Percentiles rank a stretch among this genome's conserved stretches.
Conservation (phyloP, 2,888 invertebrate genomes). For the Tetropium fuscum region DNA sequence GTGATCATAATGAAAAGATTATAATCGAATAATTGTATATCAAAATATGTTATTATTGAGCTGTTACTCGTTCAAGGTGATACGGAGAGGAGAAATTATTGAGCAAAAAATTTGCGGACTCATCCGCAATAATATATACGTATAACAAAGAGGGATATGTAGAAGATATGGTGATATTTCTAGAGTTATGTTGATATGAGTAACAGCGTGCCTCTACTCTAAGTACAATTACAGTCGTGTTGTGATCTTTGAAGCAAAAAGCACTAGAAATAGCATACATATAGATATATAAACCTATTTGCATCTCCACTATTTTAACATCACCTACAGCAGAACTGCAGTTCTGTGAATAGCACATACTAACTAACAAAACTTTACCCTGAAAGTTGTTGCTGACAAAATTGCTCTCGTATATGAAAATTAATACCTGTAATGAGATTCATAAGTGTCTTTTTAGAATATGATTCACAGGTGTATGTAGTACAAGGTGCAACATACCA, state of each 20-base stretch:
- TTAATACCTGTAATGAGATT: neutral
- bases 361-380: conserved; percentile 54
- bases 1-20: conserved; percentile 55
- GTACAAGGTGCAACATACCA: conserved; percentile 10
- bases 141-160: conserved; percentile 50
- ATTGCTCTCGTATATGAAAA: no score
- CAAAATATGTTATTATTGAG: conserved; percentile 54
- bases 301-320: conserved; percentile 42
- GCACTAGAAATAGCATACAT: conserved; percentile 63
- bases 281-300: conserved; percentile 59
- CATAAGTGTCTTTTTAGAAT: conserved; percentile 42
- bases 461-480: conserved; percentile 1
- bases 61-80: conserved; percentile 57
- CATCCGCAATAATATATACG: conserved; percentile 32
- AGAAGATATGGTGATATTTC: conserved; percentile 50
- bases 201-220: conserved; percentile 63
- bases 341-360: no score
- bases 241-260: conserved; percentile 65
- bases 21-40: conserved; percentile 53
- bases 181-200: conserved; percentile 51
- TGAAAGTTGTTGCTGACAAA: conserved; percentile 57
- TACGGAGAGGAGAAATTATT: conserved; percentile 42
- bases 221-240: conserved; percentile 65
- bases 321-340: conserved; percentile 40
- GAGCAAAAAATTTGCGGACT: conserved; percentile 48